Evolutionary conservation across 1,140 invertebrate species (phyloP), one percentile per base, ranked within the genome.

Genomic region (Glomeris maerens): DNA sequence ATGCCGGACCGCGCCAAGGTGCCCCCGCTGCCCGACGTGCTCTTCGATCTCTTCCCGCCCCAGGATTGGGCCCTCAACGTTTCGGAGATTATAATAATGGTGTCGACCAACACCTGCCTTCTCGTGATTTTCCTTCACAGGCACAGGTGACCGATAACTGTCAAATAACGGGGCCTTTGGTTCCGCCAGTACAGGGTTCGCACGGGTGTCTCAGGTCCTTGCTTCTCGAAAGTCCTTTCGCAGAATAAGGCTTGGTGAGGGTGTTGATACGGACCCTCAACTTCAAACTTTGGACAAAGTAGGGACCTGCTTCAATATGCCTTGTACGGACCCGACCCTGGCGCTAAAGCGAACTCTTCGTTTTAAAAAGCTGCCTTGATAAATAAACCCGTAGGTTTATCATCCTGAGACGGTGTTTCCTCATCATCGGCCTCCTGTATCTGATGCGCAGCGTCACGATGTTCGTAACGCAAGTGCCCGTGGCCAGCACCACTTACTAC

Each of bases 371-470:
- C n/a, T n/a, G n/a, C n/a, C n/a, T n/a, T n/a, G n/a, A n/a, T n/a
- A n/a, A n/a, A n/a, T n/a, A n/a, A n/a, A n/a, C n/a, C n/a, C n/a
- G n/a, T 60, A 83, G 82, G 60, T 86, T 84, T 65, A 90, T 90
- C 57, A 78, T 90, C 31, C 74, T 84, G 55, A 75, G 86, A 55
- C 72, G 87, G 57, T 67, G 88, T 61, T 89, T 87, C 64, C 71
- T 90, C 48, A 74, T 91, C 47, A 76, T 90, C 68, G 81, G 83
- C 21, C 64, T 89, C 47, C 67, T 90, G 54, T 90, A 92, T 64
- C 75, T 89, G 68, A 85, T 89, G 74, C 76, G 86, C 29, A 84
- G 83, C 47, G 68, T 90, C 39, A 89, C 85, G 39, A 89, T 91
- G 83, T 88, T 79, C 66, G 84, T 89, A 38, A 91, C 87, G 1